These are phyloP conservation scores for Cyclophora punctaria DNA, from an alignment of 2,888 invertebrate genomes.

Conservation along the genomic window DNA sequence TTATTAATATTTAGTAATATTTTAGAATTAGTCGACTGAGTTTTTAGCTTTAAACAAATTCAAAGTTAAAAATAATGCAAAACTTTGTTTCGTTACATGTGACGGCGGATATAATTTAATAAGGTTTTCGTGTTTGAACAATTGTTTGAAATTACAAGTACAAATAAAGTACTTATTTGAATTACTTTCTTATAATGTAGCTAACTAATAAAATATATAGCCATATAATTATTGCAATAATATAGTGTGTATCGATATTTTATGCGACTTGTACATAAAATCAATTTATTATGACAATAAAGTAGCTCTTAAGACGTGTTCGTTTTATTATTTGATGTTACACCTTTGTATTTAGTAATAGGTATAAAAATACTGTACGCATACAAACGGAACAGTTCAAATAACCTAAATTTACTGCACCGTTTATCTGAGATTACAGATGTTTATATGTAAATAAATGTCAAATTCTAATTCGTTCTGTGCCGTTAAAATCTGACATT, in stretches of 20 bases:
- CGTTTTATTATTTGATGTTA: slow-evolving; percentile 16
- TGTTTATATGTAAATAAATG: too few relatives aligned
- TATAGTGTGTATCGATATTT: slow-evolving; percentile 19
- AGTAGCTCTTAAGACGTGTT: slow-evolving; percentile 33
- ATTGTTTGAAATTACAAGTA: too few relatives aligned
- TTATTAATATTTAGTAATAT: not conserved
- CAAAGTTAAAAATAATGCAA: not conserved
- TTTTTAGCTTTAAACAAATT: slow-evolving; percentile 31
- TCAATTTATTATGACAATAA: slow-evolving; percentile 59
- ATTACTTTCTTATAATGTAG: not conserved
- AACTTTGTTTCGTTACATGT: slow-evolving; percentile 2
- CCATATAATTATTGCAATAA: slow-evolving; percentile 2
- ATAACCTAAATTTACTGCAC: not conserved
- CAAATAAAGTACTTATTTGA: not conserved
- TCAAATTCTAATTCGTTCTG: too few relatives aligned
- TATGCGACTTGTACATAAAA: slow-evolving; percentile 56
- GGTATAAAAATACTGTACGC: too few relatives aligned
- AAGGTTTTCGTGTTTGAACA: not conserved
- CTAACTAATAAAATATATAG: not conserved
- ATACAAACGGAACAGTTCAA: too few relatives aligned
- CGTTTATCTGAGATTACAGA: too few relatives aligned
- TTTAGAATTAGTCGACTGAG: slow-evolving; percentile 25
- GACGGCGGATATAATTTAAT: not conserved
- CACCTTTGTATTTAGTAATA: too few relatives aligned
- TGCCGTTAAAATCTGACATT: too few relatives aligned